Base-by-base conservation (phyloP, 2,113 vertebrate genomes). In the Polypterus bichir region DNA sequence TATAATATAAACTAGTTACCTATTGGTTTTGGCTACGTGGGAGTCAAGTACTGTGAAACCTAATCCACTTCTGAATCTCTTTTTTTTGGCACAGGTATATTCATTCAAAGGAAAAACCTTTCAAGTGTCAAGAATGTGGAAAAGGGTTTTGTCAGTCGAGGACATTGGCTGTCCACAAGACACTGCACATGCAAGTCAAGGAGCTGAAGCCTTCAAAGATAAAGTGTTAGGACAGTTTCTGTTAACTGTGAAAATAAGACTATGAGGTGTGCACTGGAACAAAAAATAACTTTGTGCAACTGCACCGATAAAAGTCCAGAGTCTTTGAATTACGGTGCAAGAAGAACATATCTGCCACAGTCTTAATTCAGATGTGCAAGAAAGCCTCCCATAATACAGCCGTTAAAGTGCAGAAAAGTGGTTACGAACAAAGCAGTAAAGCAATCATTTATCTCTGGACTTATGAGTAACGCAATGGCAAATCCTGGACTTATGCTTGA, bases 71-170 rank as follows among this genome's bases (percentile, higher is more conserved):
- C 66, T 58, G 68, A 74, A 76, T 66, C 77, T 54, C 44, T 44
- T 46, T 70, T 54, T 64, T 46, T 68, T 71, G 67, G 72, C 67
- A 10, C 81, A 98, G 95, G 88, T 99, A 98, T 76, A 98, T 99
- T 70, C 96, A 99, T 74, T 99, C 96, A 77, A 99, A 99, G 90
- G 96, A 99, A 81, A 99, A 99, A 69, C 96, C 96, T 59, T 99
- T 99, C 83, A 99, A 99, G 75, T 99, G 96, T 78, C 96, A 97
- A 79, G 95, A 99, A 78, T 99, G 95, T 1, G 96, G 96, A 59
- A 99, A 99, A 78, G 96, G 96, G 75, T 99, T 99, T 86, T 99
- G 96, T 86, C 96, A 99, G 82, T 99, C 96, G 76, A 83, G 95
- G 83, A 99, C 96, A 70, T 89, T 99, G 76, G 96, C 95, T 4